Percentiles rank a stretch among this genome's conserved stretches.
phyloP scores from a whole-genome alignment of 2,797 vertebrate species.

The Epinephelus malabaricus region DNA sequence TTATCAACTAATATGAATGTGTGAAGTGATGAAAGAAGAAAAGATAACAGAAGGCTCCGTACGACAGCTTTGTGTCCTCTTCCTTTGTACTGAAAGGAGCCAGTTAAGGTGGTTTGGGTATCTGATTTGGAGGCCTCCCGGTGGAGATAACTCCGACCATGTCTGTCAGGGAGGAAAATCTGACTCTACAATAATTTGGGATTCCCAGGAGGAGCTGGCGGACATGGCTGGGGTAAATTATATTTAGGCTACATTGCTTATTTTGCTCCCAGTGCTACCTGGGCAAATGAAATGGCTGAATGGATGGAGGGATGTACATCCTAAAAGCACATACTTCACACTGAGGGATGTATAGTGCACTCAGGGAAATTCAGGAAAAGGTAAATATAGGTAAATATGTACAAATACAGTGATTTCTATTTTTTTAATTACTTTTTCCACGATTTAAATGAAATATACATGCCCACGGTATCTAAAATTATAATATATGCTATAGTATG shows the following conservation, averaged over 20 bases:
- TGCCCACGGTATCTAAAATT: neutral
- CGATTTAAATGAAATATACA: neutral
- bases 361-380: no score
- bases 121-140: neutral
- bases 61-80: neutral
- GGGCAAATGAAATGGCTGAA: neutral
- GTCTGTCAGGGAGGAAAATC: constrained; percentile 13
- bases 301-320: neutral
- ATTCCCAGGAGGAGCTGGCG: neutral
- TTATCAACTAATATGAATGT: neutral
- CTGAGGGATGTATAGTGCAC: no score
- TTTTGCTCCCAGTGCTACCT: neutral
- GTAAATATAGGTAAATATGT: neutral
- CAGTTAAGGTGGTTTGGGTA: neutral
- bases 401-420: neutral
- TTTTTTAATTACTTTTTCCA: neutral
- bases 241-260: neutral
- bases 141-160: neutral
- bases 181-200: neutral
- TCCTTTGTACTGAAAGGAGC: neutral
- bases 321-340: no score
- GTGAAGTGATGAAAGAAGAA: neutral
- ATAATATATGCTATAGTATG: neutral
- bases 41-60: neutral
- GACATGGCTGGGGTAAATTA: neutral